Conservation (phyloP, 2,888 invertebrate genomes). For the Drosophila mercatorum region DNA sequence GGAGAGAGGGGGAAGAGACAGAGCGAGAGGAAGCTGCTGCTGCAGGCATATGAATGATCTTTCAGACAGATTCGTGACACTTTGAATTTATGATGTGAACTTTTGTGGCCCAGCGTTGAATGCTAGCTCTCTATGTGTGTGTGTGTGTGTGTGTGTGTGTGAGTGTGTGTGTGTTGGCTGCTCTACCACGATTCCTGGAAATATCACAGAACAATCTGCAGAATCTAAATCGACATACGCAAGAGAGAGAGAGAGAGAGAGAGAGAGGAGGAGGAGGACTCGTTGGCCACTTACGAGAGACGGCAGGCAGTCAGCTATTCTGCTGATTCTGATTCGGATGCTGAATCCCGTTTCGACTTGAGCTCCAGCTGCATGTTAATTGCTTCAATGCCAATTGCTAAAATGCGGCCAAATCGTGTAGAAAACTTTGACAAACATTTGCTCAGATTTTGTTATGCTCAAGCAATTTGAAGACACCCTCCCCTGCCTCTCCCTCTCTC, state of each 20-base stretch:
- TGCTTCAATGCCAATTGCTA: slow-evolving; percentile 79
- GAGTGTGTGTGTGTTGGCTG: slow-evolving; percentile 26
- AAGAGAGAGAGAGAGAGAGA: slow-evolving; percentile 5
- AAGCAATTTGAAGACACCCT: slow-evolving; percentile 44
- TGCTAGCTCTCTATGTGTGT: slow-evolving; percentile 21
- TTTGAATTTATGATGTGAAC: slow-evolving; percentile 81
- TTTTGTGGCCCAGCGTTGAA: slow-evolving; percentile 66
- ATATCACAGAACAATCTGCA: slow-evolving; percentile 66
- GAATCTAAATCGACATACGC: slow-evolving; percentile 78
- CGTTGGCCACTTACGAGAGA: slow-evolving; percentile 44
- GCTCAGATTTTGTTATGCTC: slow-evolving; percentile 40
- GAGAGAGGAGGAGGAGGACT: slow-evolving; percentile 10
- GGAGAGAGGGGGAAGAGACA: background rate
- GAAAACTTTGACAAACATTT: slow-evolving; percentile 80
- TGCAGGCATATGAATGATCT: slow-evolving; percentile 78
- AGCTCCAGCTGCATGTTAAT: slow-evolving; percentile 76
- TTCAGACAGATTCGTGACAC: slow-evolving; percentile 80
- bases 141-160: slow-evolving; percentile 10
- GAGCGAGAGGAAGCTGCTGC: slow-evolving; percentile 31
- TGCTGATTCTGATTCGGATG: slow-evolving; percentile 33
- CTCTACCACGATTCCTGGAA: slow-evolving; percentile 75
- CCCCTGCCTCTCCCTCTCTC: background rate
- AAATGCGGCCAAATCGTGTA: slow-evolving; percentile 79
- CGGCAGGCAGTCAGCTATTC: slow-evolving; percentile 26
- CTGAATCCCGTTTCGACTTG: slow-evolving; percentile 56